Percentiles rank a stretch among this genome's conserved stretches.
These are phyloP conservation scores for Sternarchorhynchus goeldii DNA, from an alignment of 2,797 vertebrate genomes.

Conservation along the genomic window DNA sequence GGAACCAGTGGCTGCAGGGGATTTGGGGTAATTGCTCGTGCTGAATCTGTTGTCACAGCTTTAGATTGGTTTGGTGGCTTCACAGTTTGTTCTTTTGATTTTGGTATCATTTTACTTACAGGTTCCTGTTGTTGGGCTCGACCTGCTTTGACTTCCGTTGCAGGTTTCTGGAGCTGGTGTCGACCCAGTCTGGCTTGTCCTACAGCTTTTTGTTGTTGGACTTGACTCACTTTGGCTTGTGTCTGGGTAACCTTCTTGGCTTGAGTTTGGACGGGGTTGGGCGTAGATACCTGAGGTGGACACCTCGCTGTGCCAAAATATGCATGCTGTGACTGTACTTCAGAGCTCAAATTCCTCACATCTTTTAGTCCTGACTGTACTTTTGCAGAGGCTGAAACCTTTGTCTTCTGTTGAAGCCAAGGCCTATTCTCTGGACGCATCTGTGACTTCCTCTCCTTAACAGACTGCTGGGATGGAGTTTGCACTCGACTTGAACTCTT, in stretches of 20 bases:
- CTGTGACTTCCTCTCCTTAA: constrained; percentile 68
- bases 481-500: constrained; percentile 49
- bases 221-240: constrained; percentile 15
- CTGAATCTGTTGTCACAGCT: constrained; percentile 36
- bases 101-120: constrained; percentile 7
- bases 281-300: background rate
- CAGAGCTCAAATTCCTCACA: constrained; percentile 19
- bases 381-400: constrained; percentile 23
- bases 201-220: constrained; percentile 35
- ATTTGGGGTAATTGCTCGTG: constrained; percentile 24
- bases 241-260: constrained; percentile 20
- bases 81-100: constrained; percentile 40
- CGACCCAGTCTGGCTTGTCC: constrained; percentile 23
- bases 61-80: constrained; percentile 41
- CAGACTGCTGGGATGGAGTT: constrained; percentile 53
- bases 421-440: constrained; percentile 69
- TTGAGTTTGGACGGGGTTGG: constrained; percentile 18
- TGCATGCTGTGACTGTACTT: background rate
- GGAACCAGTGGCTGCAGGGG: constrained; percentile 40
- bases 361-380: constrained; percentile 32
- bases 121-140: constrained; percentile 8
- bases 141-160: background rate
- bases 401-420: constrained; percentile 71
- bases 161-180: background rate
- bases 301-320: background rate